phyloP scores from a whole-genome alignment of 2,888 invertebrate species.

The Latrodectus elegans region DNA sequence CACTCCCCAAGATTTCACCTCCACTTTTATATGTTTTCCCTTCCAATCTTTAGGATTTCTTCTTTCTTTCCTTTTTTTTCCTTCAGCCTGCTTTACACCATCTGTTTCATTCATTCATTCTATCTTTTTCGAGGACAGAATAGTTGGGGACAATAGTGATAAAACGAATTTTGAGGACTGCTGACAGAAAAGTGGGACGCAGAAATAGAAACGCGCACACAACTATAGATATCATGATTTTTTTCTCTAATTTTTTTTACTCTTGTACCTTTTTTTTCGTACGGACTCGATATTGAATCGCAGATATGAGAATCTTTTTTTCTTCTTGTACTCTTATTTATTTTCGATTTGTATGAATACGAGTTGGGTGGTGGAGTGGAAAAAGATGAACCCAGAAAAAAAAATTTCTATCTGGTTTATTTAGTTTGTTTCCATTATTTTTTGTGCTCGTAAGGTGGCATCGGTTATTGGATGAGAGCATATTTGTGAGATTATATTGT shows the following conservation, averaged over 20 bases:
- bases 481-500: no score
- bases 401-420: no score
- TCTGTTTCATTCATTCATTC: slow-evolving; percentile 54
- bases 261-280: neutral
- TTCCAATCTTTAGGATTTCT: slow-evolving; percentile 4
- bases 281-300: neutral
- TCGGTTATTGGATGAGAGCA: no score
- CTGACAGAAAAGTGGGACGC: slow-evolving; percentile 18
- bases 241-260: no score
- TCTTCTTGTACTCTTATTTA: no score
- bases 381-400: no score
- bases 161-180: slow-evolving; percentile 61
- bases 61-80: neutral
- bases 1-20: neutral
- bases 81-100: slow-evolving; percentile 12
- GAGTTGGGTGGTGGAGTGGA: no score
- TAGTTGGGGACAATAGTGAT: slow-evolving; percentile 58
- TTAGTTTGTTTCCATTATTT: no score
- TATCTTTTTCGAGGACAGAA: slow-evolving; percentile 25
- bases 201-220: neutral
- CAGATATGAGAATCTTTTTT: neutral
- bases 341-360: no score
- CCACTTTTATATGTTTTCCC: slow-evolving; percentile 1
- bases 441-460: no score
- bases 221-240: neutral